Base-by-base conservation (phyloP, 2,888 invertebrate species). In the Catocala fraxini region DNA sequence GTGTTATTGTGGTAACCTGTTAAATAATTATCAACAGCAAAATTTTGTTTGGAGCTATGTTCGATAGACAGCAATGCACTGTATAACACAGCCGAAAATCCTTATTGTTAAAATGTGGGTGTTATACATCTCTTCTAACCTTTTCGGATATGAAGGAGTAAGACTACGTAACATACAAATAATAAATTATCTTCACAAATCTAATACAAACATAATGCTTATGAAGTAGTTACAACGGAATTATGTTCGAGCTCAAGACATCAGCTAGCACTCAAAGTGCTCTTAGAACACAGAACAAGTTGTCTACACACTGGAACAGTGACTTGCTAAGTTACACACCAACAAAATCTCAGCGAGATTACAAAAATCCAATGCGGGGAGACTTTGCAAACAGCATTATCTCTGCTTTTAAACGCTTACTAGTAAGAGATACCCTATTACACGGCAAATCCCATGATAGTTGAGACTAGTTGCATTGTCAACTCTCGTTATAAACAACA, bases 371-470 rank as follows among this genome's bases (percentile, higher is more conserved):
- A 80, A 87, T 85, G 83, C 77, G 64, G 71, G 74, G 64, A 61
- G 63, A 73, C 77, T 84, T 80, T 80, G 76, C 79, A 81, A 79
- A 69, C 68, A 81, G 70, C 79, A 83, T 83, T 89, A 88, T 89
- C 85, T 84, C 70, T 80, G 80, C 83, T 87, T 84, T 85, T 86
- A 86, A 89, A 83, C 80, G 80, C 79, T 84, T 80, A 81, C 83
- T 78, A 77, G 82, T 85, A 87, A 83, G 79, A 85, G 85, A 89
- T 88, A 88, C 89, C 85, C 88, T 86, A 89, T 90, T 89, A 89
- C 88, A 84, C 73, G 69, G 79, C 84, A 92, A 92, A 92, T 93
- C 93, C 92, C 93, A 87, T 88, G 93, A 88, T 90, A 92, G 90
- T 90, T 87, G 78, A 84, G 84, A 88, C 89, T 90, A 91, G 89